Conservation (phyloP, 2,888 invertebrate species). For the Heteromurus nitidus region DNA sequence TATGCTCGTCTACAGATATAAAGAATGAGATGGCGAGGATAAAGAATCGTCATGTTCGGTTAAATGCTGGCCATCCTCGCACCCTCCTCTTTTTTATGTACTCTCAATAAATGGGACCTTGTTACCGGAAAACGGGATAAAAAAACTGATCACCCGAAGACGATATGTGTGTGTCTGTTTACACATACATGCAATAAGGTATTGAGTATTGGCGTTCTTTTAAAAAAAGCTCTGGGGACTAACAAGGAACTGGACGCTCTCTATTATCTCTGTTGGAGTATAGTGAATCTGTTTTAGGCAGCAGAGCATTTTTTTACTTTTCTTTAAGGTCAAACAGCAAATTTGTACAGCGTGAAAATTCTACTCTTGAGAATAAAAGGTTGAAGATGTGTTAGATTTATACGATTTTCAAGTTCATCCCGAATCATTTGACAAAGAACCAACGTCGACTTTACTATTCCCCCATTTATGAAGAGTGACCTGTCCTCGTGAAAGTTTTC, state of each 20-base stretch:
- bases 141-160: conserved; percentile 54
- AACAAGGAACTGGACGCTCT: background rate
- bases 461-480: conserved; percentile 70
- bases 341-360: conserved; percentile 8
- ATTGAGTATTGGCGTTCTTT: conserved; percentile 16
- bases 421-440: too few relatives aligned
- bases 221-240: conserved; percentile 57
- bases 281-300: background rate
- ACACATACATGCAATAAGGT: conserved; percentile 22
- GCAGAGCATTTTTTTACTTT: background rate
- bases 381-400: conserved; percentile 42
- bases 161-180: conserved; percentile 34
- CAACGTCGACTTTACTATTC: conserved; percentile 69
- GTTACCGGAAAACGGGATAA: conserved; percentile 59
- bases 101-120: conserved; percentile 60
- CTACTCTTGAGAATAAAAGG: conserved; percentile 55
- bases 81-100: conserved; percentile 54
- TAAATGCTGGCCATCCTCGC: conserved; percentile 40
- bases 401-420: background rate
- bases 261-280: background rate
- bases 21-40: background rate
- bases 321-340: conserved; percentile 14
- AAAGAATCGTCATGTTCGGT: background rate
- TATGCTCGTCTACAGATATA: too few relatives aligned
- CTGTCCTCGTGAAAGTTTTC: conserved; percentile 62